Evolutionary conservation across 2,888 invertebrate species (phyloP).

Genomic region (Hedychridium roseum): DNA sequence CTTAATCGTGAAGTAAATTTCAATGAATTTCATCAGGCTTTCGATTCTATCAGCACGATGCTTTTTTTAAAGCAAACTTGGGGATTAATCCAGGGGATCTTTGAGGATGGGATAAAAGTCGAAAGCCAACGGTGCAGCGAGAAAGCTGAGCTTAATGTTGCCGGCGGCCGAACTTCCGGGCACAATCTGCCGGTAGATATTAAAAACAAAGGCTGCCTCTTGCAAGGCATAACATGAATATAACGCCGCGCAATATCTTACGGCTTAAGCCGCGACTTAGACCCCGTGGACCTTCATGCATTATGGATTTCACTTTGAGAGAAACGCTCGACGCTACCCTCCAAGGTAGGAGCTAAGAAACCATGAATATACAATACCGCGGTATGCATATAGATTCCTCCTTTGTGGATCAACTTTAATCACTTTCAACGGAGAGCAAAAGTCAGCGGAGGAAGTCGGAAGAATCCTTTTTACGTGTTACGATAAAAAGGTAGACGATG

Average conservation of each 20-base stretch:
- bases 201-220: conserved; percentile 59
- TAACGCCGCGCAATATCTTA: conserved; percentile 61
- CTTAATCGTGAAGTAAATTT: too few species aligned
- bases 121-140: too few species aligned
- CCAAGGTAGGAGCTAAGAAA: conserved; percentile 57
- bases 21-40: too few species aligned
- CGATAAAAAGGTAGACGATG: neutral
- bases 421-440: conserved; percentile 30
- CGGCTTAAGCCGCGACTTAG: conserved; percentile 54
- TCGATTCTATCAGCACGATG: too few species aligned
- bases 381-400: conserved; percentile 53
- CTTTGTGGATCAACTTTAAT: conserved; percentile 59
- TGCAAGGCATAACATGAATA: conserved; percentile 61
- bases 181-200: conserved; percentile 49
- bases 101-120: too few species aligned
- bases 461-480: neutral
- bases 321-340: conserved; percentile 40
- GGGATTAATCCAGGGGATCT: too few species aligned
- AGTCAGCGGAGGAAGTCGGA: neutral
- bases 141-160: conserved; percentile 34
- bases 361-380: conserved; percentile 64
- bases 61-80: too few species aligned
- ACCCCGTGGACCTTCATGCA: conserved; percentile 59
- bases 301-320: conserved; percentile 63
- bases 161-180: conserved; percentile 29